Conservation (phyloP, 2,888 invertebrate species). For the Mythimna pallens region DNA sequence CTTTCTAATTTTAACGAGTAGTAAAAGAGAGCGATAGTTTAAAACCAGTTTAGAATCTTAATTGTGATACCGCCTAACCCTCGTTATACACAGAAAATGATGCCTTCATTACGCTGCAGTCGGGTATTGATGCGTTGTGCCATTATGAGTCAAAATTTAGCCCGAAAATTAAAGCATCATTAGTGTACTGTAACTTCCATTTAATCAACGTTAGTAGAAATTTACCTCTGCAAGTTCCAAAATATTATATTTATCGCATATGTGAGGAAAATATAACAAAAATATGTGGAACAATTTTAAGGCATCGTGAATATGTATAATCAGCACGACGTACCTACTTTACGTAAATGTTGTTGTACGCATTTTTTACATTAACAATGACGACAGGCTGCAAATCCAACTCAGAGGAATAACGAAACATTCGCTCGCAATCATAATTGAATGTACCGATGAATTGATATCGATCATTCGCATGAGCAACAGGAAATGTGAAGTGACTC, state of each 20-base stretch:
- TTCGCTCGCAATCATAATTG: conserved; percentile 77
- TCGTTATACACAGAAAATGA: neutral
- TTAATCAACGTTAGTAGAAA: neutral
- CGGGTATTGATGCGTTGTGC: neutral
- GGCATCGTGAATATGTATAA: neutral
- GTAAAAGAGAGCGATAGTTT: no score
- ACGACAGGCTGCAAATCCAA: conserved; percentile 41
- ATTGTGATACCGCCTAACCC: neutral
- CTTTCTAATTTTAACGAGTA: no score
- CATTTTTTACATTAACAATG: conserved; percentile 58
- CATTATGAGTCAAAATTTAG: neutral
- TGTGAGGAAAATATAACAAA: neutral
- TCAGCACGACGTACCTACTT: conserved; percentile 2
- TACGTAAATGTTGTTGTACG: conserved; percentile 48
- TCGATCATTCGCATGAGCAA: conserved; percentile 80
- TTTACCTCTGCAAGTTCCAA: no score
- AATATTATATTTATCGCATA: neutral
- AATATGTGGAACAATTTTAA: neutral
- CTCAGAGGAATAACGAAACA: conserved; percentile 72
- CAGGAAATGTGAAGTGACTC: conserved; percentile 68
- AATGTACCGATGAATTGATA: conserved; percentile 75
- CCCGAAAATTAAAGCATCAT: conserved; percentile 1
- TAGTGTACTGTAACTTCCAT: neutral
- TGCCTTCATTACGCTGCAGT: neutral
- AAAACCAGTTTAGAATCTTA: neutral